Conservation (phyloP, 2,888 invertebrate genomes). For the Papilio demoleus region DNA sequence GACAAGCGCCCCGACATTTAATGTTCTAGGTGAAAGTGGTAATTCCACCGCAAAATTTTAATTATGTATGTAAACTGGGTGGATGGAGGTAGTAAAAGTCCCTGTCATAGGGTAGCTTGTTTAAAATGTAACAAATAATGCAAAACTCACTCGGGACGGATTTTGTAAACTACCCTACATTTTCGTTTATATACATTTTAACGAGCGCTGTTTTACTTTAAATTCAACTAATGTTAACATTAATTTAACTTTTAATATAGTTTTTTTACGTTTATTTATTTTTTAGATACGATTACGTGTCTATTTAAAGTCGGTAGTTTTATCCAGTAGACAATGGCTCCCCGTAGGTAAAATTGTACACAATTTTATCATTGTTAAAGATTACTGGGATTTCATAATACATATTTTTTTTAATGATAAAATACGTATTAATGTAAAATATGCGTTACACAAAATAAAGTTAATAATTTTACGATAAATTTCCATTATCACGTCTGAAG, state of each 20-base stretch:
- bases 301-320: too few relatives aligned
- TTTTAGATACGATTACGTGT: background rate
- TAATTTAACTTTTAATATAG: background rate
- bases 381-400: too few relatives aligned
- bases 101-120: conserved; percentile 77
- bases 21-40: conserved; percentile 57
- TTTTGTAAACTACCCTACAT: conserved; percentile 19
- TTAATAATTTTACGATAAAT: background rate
- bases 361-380: too few relatives aligned
- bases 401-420: background rate
- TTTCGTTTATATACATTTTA: conserved; percentile 33
- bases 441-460: background rate
- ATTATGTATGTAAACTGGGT: conserved; percentile 78
- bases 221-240: background rate
- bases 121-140: conserved; percentile 81
- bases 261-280: background rate
- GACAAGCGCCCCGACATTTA: conserved; percentile 19
- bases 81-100: conserved; percentile 74
- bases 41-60: conserved; percentile 82
- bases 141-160: conserved; percentile 49
- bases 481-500: background rate
- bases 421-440: too few relatives aligned
- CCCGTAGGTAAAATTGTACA: too few relatives aligned
- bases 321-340: too few relatives aligned
- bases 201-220: conserved; percentile 17